Evolutionary conservation across 1,140 invertebrate genomes (phyloP), one percentile per base, ranked within the genome.

Genomic region (Mamestra configurata): DNA sequence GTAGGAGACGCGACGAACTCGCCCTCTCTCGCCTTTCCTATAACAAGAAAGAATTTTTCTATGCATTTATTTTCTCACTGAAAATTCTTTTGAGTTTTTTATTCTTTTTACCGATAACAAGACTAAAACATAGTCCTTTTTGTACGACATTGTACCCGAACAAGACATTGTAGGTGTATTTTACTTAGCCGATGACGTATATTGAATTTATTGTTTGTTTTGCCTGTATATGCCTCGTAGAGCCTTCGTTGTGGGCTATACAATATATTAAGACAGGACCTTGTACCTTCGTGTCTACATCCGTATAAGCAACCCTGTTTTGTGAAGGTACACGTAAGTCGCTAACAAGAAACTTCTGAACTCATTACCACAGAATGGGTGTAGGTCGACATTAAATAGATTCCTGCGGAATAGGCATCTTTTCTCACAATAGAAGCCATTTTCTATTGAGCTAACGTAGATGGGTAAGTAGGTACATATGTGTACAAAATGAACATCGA

Each of bases 11-110:
- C 87, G 90, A 88, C 88, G 89, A 89, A 91, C 77, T 79, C 83
- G 80, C 79, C 85, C 84, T 89, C 88, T 85, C 86, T 79, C 84
- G 84, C 85, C 90, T 93, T 92, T 93, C 86, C 93, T 94, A 92
- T 93, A 93, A 94, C 91, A 93, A 94, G 93, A 94, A 93, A 92
- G 90, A 93, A 93, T 92, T 93, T 93, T 92, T 94, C 90, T 92
- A 93, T 93, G 88, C 90, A 94, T 92, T 89, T 88, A 92, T 89
- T 88, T 92, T 87, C 88, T 90, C 80, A 87, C 87, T 90, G 79
- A 90, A 90, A 92, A 92, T 91, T 89, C 87, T 88, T 89, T 86
- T 87, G 81, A 83, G 79, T 76, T 85, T 89, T 85, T 86, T 82
- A 80, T 66, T 76, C 79, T 87, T 82, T 85, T 79, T 82, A 80